Evolutionary conservation across 2,888 invertebrate genomes (phyloP), one percentile per base, ranked within the genome.

Genomic region (Caenorhabditis sinica): DNA sequence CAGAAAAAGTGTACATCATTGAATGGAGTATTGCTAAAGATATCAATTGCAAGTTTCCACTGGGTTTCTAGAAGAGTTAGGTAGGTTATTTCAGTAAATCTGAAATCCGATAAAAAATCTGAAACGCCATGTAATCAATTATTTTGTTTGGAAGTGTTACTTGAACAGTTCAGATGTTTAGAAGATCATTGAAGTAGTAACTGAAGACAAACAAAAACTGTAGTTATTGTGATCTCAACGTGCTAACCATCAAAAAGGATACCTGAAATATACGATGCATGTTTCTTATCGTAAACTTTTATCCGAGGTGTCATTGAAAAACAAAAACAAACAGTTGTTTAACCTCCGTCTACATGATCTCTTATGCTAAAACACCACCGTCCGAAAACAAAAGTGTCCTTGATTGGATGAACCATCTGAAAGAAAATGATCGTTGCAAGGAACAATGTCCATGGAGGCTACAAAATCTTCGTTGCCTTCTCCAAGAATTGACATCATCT

Each of bases 381-480:
- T 66, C 30, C 23, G 40, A 65, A 53, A 58, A 45, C 58, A 66
- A 60, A 11, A 43, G 28, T 72, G 74, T 56, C 74, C 65, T 75
- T 75, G 75, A 75, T 75, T 53, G 68, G n/a, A 68, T 53, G 30
- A 66, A 33, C 58, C 74, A 49, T 40, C 30, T 28, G 36, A 56
- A 65, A 56, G 40, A 36, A 49, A 63, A 49, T 45, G 61, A 66
- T 43, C 75, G 53, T 56, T 65, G 75, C 51, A 69, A 56, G 61
- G 76, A 77, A 77, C 76, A 77, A 77, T 77, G 77, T 77, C 77
- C 77, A 71, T 30, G 69, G 69, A 77, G 77, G 77, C 77, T 77
- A 77, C 77, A 77, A 58, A 30, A 25, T 51, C 49, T 23, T 20
- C n/a, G 51, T 30, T n/a, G 17, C 30, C 56, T 30, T 23, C 49